Evolutionary conservation across 2,113 vertebrate species (phyloP).

Genomic region (Eulacestoma nigropectus): DNA sequence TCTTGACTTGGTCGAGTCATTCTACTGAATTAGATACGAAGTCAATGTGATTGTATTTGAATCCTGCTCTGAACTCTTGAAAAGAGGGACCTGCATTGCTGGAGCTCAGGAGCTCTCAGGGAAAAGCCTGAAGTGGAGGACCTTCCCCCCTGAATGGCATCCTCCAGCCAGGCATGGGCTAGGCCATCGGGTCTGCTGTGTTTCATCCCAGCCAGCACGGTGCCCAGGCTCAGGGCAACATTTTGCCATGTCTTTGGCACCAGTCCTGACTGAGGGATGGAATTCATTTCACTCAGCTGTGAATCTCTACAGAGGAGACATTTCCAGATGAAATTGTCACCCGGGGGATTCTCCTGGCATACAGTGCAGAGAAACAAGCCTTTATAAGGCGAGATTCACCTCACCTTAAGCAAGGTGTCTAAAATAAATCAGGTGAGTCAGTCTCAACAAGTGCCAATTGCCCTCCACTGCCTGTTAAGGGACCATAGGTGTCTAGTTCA

Average conservation of each 20-base stretch:
- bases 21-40: not conserved
- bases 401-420: not conserved
- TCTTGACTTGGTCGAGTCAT: not conserved
- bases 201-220: not conserved
- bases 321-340: not conserved
- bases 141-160: not conserved
- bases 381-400: not conserved
- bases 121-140: not conserved
- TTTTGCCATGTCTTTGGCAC: not conserved
- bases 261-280: not conserved
- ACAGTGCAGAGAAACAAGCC: not conserved
- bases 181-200: fast-evolving
- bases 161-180: not conserved
- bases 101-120: not conserved
- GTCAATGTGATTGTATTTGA: not conserved
- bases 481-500: not conserved
- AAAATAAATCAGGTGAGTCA: not conserved
- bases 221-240: not conserved
- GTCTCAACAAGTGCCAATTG: not conserved
- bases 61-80: not conserved
- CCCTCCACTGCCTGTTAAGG: not conserved
- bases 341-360: not conserved
- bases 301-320: not conserved
- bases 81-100: not conserved
- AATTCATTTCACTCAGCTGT: not conserved